phyloP scores from a whole-genome alignment of 2,888 invertebrate genomes.

The Nemotelus pantherinus region DNA sequence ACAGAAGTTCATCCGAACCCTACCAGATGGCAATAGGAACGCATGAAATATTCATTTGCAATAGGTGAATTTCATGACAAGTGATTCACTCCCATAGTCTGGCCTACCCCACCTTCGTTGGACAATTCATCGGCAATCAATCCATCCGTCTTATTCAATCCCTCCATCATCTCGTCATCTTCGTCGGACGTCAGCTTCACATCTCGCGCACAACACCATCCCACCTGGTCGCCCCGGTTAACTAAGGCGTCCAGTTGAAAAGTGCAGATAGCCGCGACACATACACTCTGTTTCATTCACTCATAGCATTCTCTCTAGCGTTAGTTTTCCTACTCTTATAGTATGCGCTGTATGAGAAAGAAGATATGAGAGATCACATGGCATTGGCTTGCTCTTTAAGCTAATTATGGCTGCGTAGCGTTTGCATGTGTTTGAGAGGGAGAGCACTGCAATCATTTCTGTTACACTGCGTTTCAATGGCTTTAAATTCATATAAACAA shows the following conservation, averaged over 20 bases:
- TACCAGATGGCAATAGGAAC: slow-evolving; percentile 15
- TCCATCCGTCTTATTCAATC: slow-evolving; percentile 35
- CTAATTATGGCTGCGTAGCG: neutral
- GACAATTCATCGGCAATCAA: neutral
- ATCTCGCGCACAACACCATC: neutral
- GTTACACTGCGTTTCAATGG: neutral
- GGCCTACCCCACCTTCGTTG: neutral
- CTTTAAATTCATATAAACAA: too few species aligned
- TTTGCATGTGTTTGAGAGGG: neutral
- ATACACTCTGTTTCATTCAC: too few species aligned
- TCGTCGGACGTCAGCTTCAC: neutral
- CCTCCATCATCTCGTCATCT: slow-evolving; percentile 1
- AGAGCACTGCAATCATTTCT: too few species aligned
- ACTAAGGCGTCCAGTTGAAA: neutral
- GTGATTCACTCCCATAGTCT: slow-evolving; percentile 4
- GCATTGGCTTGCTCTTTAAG: too few species aligned
- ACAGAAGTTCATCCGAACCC: slow-evolving; percentile 31
- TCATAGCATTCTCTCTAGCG: too few species aligned
- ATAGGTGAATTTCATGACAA: slow-evolving; percentile 15
- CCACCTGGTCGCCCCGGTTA: neutral
- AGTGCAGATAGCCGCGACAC: too few species aligned
- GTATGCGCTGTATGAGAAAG: too few species aligned
- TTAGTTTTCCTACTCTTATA: too few species aligned
- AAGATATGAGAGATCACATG: too few species aligned
- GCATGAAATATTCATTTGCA: slow-evolving; percentile 8